Conservation (phyloP, 1,140 invertebrate genomes). For the Melipona quadrifasciata region DNA sequence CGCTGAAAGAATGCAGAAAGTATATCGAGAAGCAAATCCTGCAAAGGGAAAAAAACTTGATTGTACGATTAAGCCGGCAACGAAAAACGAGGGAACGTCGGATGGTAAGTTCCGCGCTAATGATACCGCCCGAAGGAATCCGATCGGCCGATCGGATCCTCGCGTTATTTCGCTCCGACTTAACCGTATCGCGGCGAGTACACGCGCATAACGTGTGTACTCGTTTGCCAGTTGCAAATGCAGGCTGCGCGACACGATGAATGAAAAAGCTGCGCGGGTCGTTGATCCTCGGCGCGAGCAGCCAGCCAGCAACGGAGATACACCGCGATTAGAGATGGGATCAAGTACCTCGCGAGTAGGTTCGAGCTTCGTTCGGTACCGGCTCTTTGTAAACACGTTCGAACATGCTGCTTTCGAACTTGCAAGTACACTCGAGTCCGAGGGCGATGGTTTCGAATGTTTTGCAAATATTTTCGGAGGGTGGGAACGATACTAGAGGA, state of each 20-base stretch:
- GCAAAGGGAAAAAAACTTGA: conserved; percentile 43
- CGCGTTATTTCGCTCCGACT: conserved; percentile 28
- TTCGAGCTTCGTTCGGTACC: no score
- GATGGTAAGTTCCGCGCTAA: conserved; percentile 29
- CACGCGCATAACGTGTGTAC: not conserved
- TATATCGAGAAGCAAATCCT: conserved; percentile 6
- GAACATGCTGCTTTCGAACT: no score
- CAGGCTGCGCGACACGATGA: conserved; percentile 39
- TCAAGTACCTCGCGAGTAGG: no score
- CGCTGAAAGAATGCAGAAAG: not conserved
- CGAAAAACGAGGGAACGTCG: conserved; percentile 15
- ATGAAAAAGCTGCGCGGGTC: conserved; percentile 82
- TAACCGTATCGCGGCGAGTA: not conserved
- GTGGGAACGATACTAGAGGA: no score
- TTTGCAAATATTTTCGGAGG: no score
- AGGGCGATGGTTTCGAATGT: no score
- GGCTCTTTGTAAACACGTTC: no score
- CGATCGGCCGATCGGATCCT: conserved; percentile 22
- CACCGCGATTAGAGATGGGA: not conserved
- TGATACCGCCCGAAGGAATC: conserved; percentile 40
- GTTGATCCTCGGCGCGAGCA: conserved; percentile 80
- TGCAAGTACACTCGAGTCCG: no score
- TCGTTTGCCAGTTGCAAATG: not conserved
- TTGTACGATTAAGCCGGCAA: conserved; percentile 38
- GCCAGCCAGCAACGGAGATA: not conserved